Conservation (phyloP, 2,888 invertebrate species). For the Euzophera pinguis region DNA sequence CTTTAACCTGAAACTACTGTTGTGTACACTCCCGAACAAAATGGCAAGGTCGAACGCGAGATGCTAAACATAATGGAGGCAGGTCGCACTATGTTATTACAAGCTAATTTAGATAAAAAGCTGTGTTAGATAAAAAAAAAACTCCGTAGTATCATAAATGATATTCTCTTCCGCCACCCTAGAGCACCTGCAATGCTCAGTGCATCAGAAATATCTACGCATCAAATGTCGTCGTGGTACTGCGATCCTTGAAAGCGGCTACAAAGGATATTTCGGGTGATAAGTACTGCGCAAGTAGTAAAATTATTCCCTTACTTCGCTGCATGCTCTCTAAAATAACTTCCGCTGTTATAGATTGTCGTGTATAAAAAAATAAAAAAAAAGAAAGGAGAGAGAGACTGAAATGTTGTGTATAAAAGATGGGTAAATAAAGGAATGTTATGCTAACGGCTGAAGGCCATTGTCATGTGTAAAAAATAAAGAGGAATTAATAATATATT, state of each 20-base stretch:
- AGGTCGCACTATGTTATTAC: not conserved
- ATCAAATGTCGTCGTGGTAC: conserved; percentile 27
- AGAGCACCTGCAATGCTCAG: conserved; percentile 37
- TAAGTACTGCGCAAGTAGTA: conserved; percentile 29
- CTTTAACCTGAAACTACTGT: too few species aligned
- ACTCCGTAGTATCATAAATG: conserved; percentile 26
- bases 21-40: too few species aligned
- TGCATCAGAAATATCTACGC: conserved; percentile 28
- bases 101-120: not conserved
- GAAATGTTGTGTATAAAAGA: too few species aligned
- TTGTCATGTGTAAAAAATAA: too few species aligned
- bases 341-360: conserved; percentile 14
- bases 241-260: conserved; percentile 35
- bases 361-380: too few species aligned
- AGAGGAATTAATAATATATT: too few species aligned
- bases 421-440: too few species aligned
- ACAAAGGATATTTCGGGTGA: conserved; percentile 41
- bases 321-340: conserved; percentile 18
- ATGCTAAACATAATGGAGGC: not conserved
- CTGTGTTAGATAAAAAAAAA: too few species aligned
- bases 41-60: too few species aligned
- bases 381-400: too few species aligned
- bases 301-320: conserved; percentile 23
- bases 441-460: too few species aligned
- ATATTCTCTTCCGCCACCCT: conserved; percentile 31